These are phyloP conservation scores for Rhyzopertha dominica DNA, from an alignment of 1,140 invertebrate genomes.

Conservation along the genomic window DNA sequence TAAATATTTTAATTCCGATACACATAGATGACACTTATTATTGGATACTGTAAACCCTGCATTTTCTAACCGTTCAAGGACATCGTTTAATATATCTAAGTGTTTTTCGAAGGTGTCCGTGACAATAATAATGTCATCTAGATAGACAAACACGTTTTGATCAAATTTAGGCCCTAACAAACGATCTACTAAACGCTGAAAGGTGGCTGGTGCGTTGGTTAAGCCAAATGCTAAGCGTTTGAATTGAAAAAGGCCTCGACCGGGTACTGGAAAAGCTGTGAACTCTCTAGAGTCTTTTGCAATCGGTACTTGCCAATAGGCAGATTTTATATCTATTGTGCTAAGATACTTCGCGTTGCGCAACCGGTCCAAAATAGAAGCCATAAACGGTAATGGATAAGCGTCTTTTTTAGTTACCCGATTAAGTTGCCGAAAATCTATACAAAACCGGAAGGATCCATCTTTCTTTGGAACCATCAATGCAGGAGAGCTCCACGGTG, in stretches of 20 bases:
- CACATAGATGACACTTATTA: constrained; percentile 31
- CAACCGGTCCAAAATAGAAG: constrained; percentile 32
- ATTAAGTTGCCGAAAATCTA: constrained; percentile 41
- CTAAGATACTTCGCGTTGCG: constrained; percentile 31
- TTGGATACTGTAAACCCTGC: constrained; percentile 21
- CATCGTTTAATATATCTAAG: constrained; percentile 21
- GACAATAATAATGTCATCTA: constrained; percentile 38
- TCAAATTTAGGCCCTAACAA: constrained; percentile 26
- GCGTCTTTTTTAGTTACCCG: constrained; percentile 36
- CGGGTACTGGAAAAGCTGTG: constrained; percentile 36
- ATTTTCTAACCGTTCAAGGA: no score
- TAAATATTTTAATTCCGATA: constrained; percentile 27
- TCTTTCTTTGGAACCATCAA: constrained; percentile 24
- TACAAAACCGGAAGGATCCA: constrained; percentile 33
- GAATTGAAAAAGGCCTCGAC: constrained; percentile 34
- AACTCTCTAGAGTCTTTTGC: constrained; percentile 27
- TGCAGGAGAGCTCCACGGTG: constrained; percentile 19
- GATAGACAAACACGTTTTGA: constrained; percentile 25
- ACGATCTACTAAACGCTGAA: constrained; percentile 26
- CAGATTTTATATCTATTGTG: constrained; percentile 33
- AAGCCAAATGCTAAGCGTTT: constrained; percentile 35
- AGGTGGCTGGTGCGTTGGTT: constrained; percentile 19
- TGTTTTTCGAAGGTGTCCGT: constrained; percentile 31
- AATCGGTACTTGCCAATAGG: constrained; percentile 37
- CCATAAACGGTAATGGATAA: constrained; percentile 38